Evolutionary conservation across 2,797 vertebrate genomes (phyloP), one percentile per base, ranked within the genome.

Genomic region (Leptoclinus maculatus): DNA sequence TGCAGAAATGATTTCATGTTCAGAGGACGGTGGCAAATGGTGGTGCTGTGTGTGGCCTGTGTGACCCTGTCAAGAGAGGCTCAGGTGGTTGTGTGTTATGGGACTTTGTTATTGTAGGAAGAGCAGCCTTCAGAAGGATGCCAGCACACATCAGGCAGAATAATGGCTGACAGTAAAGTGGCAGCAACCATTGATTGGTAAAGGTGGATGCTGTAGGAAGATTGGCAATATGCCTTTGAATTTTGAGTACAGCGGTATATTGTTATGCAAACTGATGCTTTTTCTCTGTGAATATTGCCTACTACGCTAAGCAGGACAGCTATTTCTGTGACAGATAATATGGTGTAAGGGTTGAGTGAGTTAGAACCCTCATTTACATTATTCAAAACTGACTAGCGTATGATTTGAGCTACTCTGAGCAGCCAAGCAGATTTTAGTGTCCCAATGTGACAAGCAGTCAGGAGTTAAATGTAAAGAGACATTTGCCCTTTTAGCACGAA

Each of bases 1-100:
- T 1, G 68, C 41, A 47, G 45, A 70, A 69, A 32, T 51, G 14
- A 79, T 73, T 80, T 72, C 51, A 51, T 39, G 60, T 78, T 67
- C 45, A 78, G 64, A 39, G 8, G 32, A 49, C 0, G 21, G 45
- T 10, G 1, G 81, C 41, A 65, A 60, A 69, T 65, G 66, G 64
- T 63, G 59, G 64, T 32, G 70, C 57, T 57, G 71, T 49, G 72
- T 11, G 57, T 45, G 58, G 79, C 87, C 79, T 36, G 67, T 53
- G 23, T 82, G 84, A 83, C 73, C 80, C 64, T 6, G 3, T 64
- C 76, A 51, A 25, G 34, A 66, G 65, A 74, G 78, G 82, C 86
- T 88, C 83, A 88, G 84, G 68, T 84, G 87, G 86, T 68, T 14
- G 6, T 32, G 54, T 32, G 27, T 65, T 76, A 41, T 23, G 43